Conservation (phyloP, 1,140 invertebrate genomes). For the Pectinophora gossypiella region DNA sequence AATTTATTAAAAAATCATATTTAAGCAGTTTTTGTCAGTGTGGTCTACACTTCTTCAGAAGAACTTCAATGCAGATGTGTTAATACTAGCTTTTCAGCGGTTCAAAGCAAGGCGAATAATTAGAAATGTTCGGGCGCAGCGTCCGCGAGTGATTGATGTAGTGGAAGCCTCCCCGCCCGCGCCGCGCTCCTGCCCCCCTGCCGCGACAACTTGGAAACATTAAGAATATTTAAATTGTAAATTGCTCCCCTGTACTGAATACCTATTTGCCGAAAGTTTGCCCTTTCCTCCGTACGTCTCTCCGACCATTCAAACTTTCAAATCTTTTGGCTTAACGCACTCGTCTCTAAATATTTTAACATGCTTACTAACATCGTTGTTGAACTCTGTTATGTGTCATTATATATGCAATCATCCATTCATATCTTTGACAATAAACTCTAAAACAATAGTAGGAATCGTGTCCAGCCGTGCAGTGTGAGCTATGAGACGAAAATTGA, state of each 20-base stretch:
- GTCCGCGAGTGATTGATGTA: constrained; percentile 73
- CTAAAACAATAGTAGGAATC: background rate
- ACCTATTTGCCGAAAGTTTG: constrained; percentile 66
- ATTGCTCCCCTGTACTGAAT: constrained; percentile 69
- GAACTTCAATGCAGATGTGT: background rate
- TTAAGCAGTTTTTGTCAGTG: too few relatives aligned
- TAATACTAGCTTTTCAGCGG: constrained; percentile 15
- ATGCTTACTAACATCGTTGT: too few relatives aligned
- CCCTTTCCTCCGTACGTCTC: constrained; percentile 21
- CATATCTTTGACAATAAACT: background rate
- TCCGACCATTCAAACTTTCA: background rate
- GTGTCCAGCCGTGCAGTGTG: background rate
- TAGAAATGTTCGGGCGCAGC: constrained; percentile 71
- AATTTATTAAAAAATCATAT: too few relatives aligned
- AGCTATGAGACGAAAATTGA: background rate
- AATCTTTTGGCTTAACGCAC: background rate
- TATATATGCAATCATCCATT: too few relatives aligned
- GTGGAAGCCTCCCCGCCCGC: constrained; percentile 45
- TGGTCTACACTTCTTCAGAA: too few relatives aligned
- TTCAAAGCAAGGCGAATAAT: constrained; percentile 62
- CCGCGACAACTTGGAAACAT: constrained; percentile 67
- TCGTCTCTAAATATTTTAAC: background rate
- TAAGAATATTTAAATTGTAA: constrained; percentile 75
- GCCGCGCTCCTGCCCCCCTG: constrained; percentile 21
- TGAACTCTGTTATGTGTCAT: too few relatives aligned